Conservation (phyloP, 2,113 vertebrate species). For the Aphelocoma coerulescens region DNA sequence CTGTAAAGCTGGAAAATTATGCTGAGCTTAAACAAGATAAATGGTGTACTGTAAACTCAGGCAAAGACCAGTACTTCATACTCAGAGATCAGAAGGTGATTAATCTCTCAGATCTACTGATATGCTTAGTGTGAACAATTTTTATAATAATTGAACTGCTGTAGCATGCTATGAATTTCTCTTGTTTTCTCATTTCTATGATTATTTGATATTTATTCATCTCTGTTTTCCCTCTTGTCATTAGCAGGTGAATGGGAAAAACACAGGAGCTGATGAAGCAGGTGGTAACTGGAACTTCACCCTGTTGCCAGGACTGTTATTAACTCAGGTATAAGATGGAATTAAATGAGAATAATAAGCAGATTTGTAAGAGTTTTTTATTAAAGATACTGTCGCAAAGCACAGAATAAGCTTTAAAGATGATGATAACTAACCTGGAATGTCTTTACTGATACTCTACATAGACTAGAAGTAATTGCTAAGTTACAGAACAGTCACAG, state of each 20-base stretch:
- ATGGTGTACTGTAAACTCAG: neutral
- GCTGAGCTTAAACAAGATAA: neutral
- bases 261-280: neutral
- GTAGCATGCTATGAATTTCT: neutral
- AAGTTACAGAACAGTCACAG: constrained; percentile 56
- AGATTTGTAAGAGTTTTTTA: constrained; percentile 54
- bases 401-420: constrained; percentile 58
- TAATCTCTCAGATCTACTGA: neutral
- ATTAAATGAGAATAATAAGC: constrained; percentile 65
- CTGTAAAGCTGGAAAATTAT: neutral
- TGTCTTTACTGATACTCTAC: neutral
- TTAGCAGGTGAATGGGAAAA: neutral
- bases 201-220: neutral
- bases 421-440: constrained; percentile 43
- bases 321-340: neutral
- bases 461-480: constrained; percentile 53
- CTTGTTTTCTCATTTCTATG: neutral
- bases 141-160: neutral
- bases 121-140: neutral
- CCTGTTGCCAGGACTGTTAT: neutral
- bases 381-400: constrained; percentile 53
- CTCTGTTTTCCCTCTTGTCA: neutral
- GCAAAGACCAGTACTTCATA: neutral
- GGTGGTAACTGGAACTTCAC: neutral
- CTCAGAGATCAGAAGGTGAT: neutral